Evolutionary conservation across 2,797 vertebrate genomes (phyloP).

Genomic region (Luscinia luscinia): DNA sequence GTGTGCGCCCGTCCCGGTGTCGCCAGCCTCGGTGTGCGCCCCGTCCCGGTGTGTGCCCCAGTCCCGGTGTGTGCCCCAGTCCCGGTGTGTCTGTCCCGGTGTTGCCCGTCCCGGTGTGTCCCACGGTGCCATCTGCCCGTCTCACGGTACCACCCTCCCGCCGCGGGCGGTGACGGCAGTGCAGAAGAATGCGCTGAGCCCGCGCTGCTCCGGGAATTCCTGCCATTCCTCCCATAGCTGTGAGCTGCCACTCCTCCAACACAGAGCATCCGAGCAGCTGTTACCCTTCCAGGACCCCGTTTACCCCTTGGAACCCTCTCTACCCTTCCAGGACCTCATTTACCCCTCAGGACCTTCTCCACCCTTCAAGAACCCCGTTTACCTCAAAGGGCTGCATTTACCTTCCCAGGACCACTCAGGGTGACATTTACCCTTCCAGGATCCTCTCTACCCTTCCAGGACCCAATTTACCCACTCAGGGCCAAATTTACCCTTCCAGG

Average conservation of each 20-base stretch:
- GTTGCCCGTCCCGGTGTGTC: too few species aligned
- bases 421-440: too few species aligned
- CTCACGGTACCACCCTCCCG: neutral
- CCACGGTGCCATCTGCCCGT: too few species aligned
- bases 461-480: neutral
- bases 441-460: neutral
- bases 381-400: too few species aligned
- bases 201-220: constrained; percentile 45
- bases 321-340: neutral
- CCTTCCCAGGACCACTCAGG: too few species aligned
- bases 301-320: too few species aligned
- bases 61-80: too few species aligned
- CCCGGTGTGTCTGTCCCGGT: too few species aligned
- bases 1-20: too few species aligned
- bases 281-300: too few species aligned
- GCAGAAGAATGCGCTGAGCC: neutral
- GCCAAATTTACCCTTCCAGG: neutral
- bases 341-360: neutral
- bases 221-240: constrained; percentile 65
- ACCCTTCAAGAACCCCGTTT: neutral
- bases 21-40: too few species aligned
- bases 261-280: fast-evolving
- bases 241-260: constrained; percentile 15
- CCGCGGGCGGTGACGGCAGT: constrained; percentile 36
- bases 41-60: too few species aligned